Evolutionary conservation across 2,797 vertebrate genomes (phyloP), one percentile per base, ranked within the genome.

Genomic region (Manis pentadactyla): DNA sequence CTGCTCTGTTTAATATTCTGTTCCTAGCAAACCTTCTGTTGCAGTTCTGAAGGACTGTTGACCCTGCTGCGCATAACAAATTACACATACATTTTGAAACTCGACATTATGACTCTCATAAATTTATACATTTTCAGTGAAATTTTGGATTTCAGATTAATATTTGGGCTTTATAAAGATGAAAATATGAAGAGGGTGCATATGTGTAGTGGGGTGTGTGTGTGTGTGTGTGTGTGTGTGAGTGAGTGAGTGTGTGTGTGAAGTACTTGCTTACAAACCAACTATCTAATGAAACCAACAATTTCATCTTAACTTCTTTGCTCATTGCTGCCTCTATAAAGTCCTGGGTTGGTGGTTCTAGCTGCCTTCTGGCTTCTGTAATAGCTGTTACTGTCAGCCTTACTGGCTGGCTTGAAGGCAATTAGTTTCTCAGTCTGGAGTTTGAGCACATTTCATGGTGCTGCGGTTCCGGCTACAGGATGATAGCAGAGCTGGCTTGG

Each of bases 251-350:
- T 23, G 37, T 93, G 27, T 19, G 14, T 49, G 7, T 59, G 42
- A 93, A 79, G 34, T 29, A 31, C 63, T 89, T 87, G 64, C 59
- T 96, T 94, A 61, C 63, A 95, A 95, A 81, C 83, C 59, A 86
- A 79, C 78, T 39, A 0, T n/a, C 34, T 0, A 4, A 68, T 0
- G 79, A 91, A 87, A 61, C 71, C 42, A 55, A 1, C 29, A 3
- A 25, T 90, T 95, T 63, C 74, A 74, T 53, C 2, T 5, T 92
- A 78, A 84, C 2, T 91, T 64, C 34, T 85, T 94, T 66, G 77
- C 66, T 2, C 1, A 0, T 66, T 5, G 21, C 96, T 37, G 61
- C 3, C 23, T 37, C n/a, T 5, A 0, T 5, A 0, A 46, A 63
- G n/a, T 37, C 37, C 61, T 59, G 34, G 63, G 51, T 17, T 0